Evolutionary conservation across 2,888 invertebrate genomes (phyloP).

Genomic region (Eupithecia subfuscata): DNA sequence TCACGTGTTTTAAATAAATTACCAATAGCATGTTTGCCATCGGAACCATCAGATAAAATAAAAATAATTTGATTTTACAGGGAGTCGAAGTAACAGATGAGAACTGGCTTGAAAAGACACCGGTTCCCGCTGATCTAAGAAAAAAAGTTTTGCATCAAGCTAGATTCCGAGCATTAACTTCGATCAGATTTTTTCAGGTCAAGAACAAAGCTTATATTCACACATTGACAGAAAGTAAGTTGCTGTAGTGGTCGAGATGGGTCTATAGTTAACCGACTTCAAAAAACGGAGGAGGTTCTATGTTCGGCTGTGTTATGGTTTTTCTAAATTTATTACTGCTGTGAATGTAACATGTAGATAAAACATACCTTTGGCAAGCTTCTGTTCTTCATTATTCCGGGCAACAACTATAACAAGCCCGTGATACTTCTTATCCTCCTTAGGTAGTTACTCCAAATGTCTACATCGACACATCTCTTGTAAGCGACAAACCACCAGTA

Average conservation of each 20-base stretch:
- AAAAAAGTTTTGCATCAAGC: conserved; percentile 80
- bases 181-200: conserved; percentile 77
- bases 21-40: neutral
- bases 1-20: conserved; percentile 1
- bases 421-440: neutral
- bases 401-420: neutral
- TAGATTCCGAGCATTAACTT: conserved; percentile 75
- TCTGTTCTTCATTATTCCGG: neutral
- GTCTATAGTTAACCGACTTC: neutral
- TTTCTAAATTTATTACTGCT: too few relatives aligned
- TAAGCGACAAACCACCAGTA: neutral
- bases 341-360: neutral
- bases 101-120: conserved; percentile 75
- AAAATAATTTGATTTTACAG: conserved; percentile 49
- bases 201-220: conserved; percentile 80
- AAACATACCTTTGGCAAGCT: neutral
- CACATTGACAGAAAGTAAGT: conserved; percentile 75
- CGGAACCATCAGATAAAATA: neutral
- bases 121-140: conserved; percentile 71
- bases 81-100: conserved; percentile 77
- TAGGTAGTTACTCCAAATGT: neutral
- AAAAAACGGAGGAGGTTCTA: too few relatives aligned
- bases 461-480: neutral
- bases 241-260: neutral
- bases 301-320: too few relatives aligned